Base-by-base conservation (phyloP, 2,888 invertebrate species). In the Dermolepida albohirtum region DNA sequence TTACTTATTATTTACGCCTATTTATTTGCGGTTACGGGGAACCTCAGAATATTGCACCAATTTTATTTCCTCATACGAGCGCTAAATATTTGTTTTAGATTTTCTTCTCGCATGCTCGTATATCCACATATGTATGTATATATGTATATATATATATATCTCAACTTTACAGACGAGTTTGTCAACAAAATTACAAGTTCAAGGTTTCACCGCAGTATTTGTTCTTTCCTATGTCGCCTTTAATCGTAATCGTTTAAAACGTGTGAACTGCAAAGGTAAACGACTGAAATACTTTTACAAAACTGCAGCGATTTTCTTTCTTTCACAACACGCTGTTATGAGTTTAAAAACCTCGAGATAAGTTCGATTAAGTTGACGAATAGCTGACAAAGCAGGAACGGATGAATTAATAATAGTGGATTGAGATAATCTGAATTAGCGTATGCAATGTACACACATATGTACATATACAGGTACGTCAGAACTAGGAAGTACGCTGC, bases 131-230 rank as follows among this genome's bases (percentile, higher is more conserved):
- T 43, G 4, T 59, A 27, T 29, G 12, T 34, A 39, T 12, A 43
- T 47, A 39, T n/a, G 22, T 43, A 27, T 44, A 57, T 22, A 12
- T 29, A 44, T 12, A 44, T 12, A 59, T 44, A 27, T 47, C 34
- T 34, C 47, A 62, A 47, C 59, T 62, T 29, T 29, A 39, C 59
- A 62, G 59, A 62, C 59, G 47, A 62, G 59, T 62, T 62, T 62
- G 59, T 62, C 59, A 62, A 62, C 59, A 62, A 62, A 62, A 62
- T 62, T 62, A 62, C 59, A 62, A 62, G 59, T 62, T 62, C 59
- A 62, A 62, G 47, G 59, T 62, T 62, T 34, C 47, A 62, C 47
- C 47, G 59, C 47, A 47, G 59, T 62, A 62, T 62, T 62, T 62
- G 47, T 62, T 55, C 41, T 17, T 55, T 55, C 27, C 59, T 62